Evolutionary conservation across 2,797 vertebrate genomes (phyloP).

Genomic region (Chiloscyllium punctatum): DNA sequence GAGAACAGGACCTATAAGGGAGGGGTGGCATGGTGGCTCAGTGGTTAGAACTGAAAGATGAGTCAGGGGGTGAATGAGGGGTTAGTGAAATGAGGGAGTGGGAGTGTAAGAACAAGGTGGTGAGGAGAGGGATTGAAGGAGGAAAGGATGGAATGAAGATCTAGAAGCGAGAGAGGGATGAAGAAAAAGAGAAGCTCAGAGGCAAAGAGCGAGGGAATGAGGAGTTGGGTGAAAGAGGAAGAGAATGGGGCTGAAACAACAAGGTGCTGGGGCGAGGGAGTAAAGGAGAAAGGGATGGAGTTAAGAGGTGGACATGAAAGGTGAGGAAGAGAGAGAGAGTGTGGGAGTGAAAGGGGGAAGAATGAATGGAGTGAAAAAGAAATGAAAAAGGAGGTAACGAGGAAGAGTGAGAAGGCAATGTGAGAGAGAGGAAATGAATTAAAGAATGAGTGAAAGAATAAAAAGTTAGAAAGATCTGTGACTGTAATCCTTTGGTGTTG

Average conservation of each 20-base stretch:
- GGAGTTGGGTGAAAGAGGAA: neutral
- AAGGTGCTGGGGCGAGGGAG: neutral
- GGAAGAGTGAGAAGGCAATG: too few relatives aligned
- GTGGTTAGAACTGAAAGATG: neutral
- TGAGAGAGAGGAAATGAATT: neutral
- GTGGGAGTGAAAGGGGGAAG: conserved; percentile 4
- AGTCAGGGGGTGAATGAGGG: neutral
- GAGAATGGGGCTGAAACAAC: neutral
- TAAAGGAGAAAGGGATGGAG: neutral
- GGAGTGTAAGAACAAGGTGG: neutral
- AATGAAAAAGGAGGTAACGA: neutral
- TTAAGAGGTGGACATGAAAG: conserved; percentile 11
- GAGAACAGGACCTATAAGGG: too few relatives aligned
- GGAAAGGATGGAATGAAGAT: neutral
- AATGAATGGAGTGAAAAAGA: neutral
- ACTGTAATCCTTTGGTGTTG: neutral
- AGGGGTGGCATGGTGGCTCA: too few relatives aligned
- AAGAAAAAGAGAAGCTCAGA: neutral
- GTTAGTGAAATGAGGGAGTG: neutral
- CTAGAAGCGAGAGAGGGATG: too few relatives aligned
- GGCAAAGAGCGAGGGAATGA: neutral
- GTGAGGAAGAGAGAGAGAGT: too few relatives aligned
- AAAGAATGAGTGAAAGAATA: too few relatives aligned
- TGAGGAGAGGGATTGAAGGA: neutral
- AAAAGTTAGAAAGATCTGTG: too few relatives aligned